A percentile compares a stretch with the other conserved stretches of the same genome.
These are phyloP conservation scores for Borostomias antarcticus DNA, from an alignment of 2,797 vertebrate species.

Conservation along the genomic window DNA sequence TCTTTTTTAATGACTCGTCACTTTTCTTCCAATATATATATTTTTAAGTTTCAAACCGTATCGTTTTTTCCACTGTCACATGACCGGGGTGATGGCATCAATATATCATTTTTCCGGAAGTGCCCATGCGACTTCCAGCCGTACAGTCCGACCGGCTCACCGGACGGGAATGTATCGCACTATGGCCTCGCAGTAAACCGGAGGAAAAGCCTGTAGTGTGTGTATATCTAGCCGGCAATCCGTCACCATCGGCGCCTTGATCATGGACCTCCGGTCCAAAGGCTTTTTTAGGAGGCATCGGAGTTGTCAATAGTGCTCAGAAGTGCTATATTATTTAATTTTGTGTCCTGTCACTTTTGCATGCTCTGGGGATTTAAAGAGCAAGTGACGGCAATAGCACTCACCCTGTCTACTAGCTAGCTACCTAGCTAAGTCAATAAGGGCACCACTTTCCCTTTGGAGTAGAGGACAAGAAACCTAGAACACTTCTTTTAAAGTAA, in stretches of 20 bases:
- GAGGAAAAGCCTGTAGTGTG: slow-evolving; percentile 70
- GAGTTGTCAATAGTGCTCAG: slow-evolving; percentile 69
- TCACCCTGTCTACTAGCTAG: slow-evolving; percentile 67
- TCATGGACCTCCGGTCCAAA: slow-evolving; percentile 81
- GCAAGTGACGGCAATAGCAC: slow-evolving; percentile 72
- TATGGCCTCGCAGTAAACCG: slow-evolving; percentile 75
- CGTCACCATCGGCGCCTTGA: slow-evolving; percentile 85
- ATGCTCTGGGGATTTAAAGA: slow-evolving; percentile 79
- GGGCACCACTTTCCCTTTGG: slow-evolving; percentile 64
- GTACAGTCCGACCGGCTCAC: slow-evolving; percentile 85
- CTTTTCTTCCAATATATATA: not conserved
- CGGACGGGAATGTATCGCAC: slow-evolving; percentile 81
- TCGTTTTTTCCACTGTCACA: slow-evolving; percentile 51
- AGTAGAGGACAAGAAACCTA: slow-evolving; percentile 62
- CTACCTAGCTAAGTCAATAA: slow-evolving; percentile 67
- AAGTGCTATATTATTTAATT: slow-evolving; percentile 73
- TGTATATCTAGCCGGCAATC: slow-evolving; percentile 81
- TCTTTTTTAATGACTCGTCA: too few relatives aligned
- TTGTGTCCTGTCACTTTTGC: slow-evolving; percentile 73
- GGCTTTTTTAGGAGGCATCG: slow-evolving; percentile 73
- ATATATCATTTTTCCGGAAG: slow-evolving; percentile 82
- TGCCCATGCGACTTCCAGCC: slow-evolving; percentile 81
- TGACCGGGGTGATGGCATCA: slow-evolving; percentile 63
- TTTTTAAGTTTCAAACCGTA: not conserved
- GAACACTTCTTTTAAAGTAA: slow-evolving; percentile 39